Conservation (phyloP, 2,888 invertebrate genomes). For the Gonocerus acuteangulatus region DNA sequence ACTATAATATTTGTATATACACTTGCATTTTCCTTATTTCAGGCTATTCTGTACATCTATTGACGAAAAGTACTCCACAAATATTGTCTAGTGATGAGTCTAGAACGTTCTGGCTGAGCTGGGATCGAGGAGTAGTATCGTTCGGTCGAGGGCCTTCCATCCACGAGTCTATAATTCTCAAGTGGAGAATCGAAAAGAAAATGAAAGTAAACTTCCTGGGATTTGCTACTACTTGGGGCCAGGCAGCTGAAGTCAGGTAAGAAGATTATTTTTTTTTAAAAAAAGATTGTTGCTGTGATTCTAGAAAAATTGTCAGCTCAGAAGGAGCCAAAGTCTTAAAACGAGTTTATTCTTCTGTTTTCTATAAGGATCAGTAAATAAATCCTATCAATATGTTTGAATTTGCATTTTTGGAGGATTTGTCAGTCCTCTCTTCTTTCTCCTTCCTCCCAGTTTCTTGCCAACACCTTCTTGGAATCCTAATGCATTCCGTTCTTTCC, state of each 20-base stretch:
- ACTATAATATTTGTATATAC: no score
- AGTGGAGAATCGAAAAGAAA: slow-evolving; percentile 54
- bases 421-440: no score
- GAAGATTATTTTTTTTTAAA: not conserved
- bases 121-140: slow-evolving; percentile 54
- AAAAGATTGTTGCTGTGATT: no score
- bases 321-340: no score
- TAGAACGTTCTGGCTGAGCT: slow-evolving; percentile 61
- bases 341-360: no score
- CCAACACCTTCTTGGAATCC: no score
- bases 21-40: slow-evolving; percentile 31
- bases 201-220: slow-evolving; percentile 56
- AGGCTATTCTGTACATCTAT: slow-evolving; percentile 58
- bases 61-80: slow-evolving; percentile 52
- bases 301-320: no score
- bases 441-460: no score
- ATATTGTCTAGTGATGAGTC: slow-evolving; percentile 52
- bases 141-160: slow-evolving; percentile 54
- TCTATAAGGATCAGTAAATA: no score
- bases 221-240: slow-evolving; percentile 58
- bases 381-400: no score
- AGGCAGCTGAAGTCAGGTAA: slow-evolving; percentile 57
- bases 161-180: slow-evolving; percentile 51
- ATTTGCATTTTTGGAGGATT: no score
- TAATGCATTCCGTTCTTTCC: no score